Conservation (phyloP, 2,888 invertebrate species). For the Thera obeliscata region DNA sequence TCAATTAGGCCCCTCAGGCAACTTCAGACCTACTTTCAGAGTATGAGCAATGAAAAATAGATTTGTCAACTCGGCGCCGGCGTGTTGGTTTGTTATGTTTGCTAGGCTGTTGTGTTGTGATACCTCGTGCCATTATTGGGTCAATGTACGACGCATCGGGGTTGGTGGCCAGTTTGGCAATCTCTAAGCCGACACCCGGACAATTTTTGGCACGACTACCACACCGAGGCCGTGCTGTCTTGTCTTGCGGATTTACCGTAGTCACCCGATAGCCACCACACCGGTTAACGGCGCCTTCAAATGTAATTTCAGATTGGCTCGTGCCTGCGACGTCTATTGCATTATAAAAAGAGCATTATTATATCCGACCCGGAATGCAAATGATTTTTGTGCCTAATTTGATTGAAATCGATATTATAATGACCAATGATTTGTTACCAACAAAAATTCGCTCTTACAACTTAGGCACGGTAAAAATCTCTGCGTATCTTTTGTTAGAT, state of each 20-base stretch:
- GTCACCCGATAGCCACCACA: not conserved
- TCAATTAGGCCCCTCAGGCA: no score
- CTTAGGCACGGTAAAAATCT: no score
- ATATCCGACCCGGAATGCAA: no score
- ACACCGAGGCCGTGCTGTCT: conserved; percentile 2
- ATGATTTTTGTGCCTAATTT: no score
- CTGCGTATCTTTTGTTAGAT: no score
- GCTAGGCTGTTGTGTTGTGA: conserved; percentile 14
- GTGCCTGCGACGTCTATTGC: no score
- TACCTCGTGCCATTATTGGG: conserved; percentile 31
- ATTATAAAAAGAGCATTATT: not conserved
- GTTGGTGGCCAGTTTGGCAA: conserved; percentile 25
- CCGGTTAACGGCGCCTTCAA: not conserved
- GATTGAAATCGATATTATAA: no score
- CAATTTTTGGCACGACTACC: conserved; percentile 23
- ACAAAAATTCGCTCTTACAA: no score
- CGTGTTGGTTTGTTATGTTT: no score
- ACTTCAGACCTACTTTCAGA: no score
- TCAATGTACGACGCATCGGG: conserved; percentile 33
- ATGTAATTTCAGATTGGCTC: not conserved
- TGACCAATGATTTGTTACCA: no score
- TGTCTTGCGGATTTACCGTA: conserved; percentile 3
- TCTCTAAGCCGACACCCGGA: conserved; percentile 16
- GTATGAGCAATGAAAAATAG: not conserved
- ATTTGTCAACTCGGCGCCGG: not conserved